phyloP scores from a whole-genome alignment of 92 coral and sea anemone species.

The Micromussa lordhowensis region DNA sequence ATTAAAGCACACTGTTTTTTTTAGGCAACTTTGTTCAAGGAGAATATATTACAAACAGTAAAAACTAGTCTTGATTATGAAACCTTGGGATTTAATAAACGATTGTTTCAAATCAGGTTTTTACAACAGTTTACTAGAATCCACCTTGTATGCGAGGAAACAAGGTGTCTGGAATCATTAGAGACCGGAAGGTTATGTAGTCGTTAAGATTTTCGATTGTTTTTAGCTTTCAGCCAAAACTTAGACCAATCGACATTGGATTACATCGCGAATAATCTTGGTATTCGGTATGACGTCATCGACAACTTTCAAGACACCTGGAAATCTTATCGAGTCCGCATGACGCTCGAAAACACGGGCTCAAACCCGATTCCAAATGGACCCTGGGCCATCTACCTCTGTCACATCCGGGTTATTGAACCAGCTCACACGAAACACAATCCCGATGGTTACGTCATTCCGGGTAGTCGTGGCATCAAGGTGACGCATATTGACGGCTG shows the following conservation, averaged over 20 bases:
- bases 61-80: neutral
- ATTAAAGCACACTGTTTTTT: neutral
- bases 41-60: too few species aligned
- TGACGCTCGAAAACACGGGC: conserved; percentile 85
- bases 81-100: neutral
- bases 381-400: conserved; percentile 89
- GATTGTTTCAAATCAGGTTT: neutral
- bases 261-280: conserved; percentile 86
- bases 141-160: neutral
- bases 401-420: conserved; percentile 92
- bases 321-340: conserved; percentile 78
- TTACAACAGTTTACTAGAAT: neutral
- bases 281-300: conserved; percentile 85
- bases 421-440: conserved; percentile 83
- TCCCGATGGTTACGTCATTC: conserved; percentile 80
- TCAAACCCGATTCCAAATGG: conserved; percentile 71
- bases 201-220: neutral
- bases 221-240: neutral
- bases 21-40: neutral
- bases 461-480: conserved; percentile 69
- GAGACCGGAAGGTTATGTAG: neutral
- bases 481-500: conserved; percentile 90
- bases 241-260: conserved; percentile 75
- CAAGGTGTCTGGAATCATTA: neutral
- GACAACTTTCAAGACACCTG: conserved; percentile 93